These are phyloP conservation scores for Tipula helvola DNA, from an alignment of 2,888 invertebrate genomes.

Conservation along the genomic window DNA sequence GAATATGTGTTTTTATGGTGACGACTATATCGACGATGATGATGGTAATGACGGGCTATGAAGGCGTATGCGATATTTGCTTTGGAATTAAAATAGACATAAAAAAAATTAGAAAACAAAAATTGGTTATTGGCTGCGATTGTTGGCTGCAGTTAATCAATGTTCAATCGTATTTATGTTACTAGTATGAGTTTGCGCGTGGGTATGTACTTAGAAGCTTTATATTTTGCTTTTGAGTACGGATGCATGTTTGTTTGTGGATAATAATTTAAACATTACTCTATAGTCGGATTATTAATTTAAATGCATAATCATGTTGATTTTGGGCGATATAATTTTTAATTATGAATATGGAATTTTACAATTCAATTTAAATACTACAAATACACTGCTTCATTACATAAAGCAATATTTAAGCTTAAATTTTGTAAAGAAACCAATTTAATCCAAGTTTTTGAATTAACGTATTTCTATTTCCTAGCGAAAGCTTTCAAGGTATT, in stretches of 20 bases:
- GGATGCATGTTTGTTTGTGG: neutral
- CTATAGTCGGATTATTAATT: neutral
- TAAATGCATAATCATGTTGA: neutral
- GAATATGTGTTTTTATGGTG: neutral
- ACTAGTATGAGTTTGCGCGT: neutral
- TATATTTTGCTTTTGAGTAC: neutral
- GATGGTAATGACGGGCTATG: neutral
- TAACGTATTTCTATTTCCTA: too few species aligned
- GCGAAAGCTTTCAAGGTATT: too few species aligned
- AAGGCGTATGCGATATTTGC: neutral
- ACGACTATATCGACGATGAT: neutral
- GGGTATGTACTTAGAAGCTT: neutral
- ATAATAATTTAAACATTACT: neutral
- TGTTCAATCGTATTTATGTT: neutral
- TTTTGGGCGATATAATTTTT: neutral
- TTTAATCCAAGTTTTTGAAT: too few species aligned
- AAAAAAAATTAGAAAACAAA: neutral
- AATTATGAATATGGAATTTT: too few species aligned
- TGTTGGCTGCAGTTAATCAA: neutral
- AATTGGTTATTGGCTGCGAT: neutral
- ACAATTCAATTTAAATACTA: too few species aligned
- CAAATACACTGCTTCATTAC: too few species aligned
- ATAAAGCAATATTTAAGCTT: too few species aligned
- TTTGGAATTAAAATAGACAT: neutral
- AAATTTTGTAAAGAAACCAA: too few species aligned